Base-by-base conservation (phyloP, 2,113 vertebrate genomes). In the Paracyprichromis sp. region DNA sequence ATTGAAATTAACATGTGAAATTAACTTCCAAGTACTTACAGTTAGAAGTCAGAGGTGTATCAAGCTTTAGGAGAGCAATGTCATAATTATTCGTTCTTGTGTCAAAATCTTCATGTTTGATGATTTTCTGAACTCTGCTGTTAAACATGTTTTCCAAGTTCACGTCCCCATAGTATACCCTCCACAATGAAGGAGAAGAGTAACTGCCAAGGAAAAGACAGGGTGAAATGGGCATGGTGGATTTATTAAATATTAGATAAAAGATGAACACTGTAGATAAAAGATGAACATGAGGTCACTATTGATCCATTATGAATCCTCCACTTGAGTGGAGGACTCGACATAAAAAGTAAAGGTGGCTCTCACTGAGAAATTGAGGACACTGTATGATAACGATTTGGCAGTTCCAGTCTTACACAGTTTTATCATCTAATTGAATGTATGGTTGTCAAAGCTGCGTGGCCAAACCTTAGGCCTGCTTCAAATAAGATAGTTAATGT, bases 31-130 rank as follows among this genome's bases (percentile, higher is more conserved):
- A 50, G 21, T 17, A 16, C 91, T 94, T 86, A 96, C 96, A 1
- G 47, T 63, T 83, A 80, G 95, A 92, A 4, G 6, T 76, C 13
- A 96, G 87, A 5, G 95, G 90, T 11, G 1, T 12, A 2, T 1
- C 1, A 4, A 97, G 95, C 88, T 94, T 96, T 79, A 97, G 90
- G 9, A 97, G 90, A n/a, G 96, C 95, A 2, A 97, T 81, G 71
- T 97, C 96, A 26, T 96, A 88, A 43, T 94, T 47, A 29, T 87
- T 88, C 1, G 85, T 95, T 0, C 7, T 0, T 1, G 7, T 0
- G 63, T 96, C 3, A 36, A 59, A 97, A 1, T 83, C 9, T 16
- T 90, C 7, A 52, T 97, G 94, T n/a, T 2, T 76, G 63, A 96
- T 90, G 81, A 97, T 93, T 71, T 24, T 87, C 0, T 8, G 1